Conservation (phyloP, 64 coral and sea anemone genomes). For the Porites australiensis region DNA sequence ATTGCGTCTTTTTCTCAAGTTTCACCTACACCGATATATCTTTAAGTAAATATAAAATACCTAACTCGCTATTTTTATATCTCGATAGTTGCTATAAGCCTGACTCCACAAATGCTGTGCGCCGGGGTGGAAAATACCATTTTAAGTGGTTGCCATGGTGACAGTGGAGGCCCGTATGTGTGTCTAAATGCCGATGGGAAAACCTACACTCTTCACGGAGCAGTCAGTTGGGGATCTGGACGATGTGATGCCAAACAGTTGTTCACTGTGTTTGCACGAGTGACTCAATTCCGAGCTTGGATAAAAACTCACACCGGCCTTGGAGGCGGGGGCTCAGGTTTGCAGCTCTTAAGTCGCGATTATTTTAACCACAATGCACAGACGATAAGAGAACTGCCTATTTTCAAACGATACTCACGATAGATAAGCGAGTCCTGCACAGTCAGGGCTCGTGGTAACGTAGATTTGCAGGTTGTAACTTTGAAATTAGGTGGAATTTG, state of each 20-base stretch:
- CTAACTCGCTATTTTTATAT: neutral
- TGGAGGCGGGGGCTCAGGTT: neutral
- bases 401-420: too few relatives aligned
- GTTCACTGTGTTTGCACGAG: conserved; percentile 54
- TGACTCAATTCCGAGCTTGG: conserved; percentile 48
- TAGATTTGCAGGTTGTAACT: too few relatives aligned
- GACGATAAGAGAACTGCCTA: too few relatives aligned
- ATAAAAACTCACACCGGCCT: conserved; percentile 17
- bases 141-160: conserved; percentile 71
- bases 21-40: too few relatives aligned
- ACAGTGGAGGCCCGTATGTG: conserved; percentile 66
- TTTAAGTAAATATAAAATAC: too few relatives aligned
- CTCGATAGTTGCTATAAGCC: neutral
- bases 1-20: too few relatives aligned
- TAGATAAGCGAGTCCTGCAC: too few relatives aligned
- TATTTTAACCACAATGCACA: too few relatives aligned
- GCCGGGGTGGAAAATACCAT: conserved; percentile 35
- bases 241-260: conserved; percentile 2
- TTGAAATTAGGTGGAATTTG: too few relatives aligned
- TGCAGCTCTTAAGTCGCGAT: neutral
- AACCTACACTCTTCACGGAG: conserved; percentile 1
- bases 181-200: conserved; percentile 29
- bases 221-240: conserved; percentile 54
- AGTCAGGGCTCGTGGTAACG: too few relatives aligned
- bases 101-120: conserved; percentile 54